Evolutionary conservation across 2,113 vertebrate genomes (phyloP), one percentile per base, ranked within the genome.

Genomic region (Pipa parva): DNA sequence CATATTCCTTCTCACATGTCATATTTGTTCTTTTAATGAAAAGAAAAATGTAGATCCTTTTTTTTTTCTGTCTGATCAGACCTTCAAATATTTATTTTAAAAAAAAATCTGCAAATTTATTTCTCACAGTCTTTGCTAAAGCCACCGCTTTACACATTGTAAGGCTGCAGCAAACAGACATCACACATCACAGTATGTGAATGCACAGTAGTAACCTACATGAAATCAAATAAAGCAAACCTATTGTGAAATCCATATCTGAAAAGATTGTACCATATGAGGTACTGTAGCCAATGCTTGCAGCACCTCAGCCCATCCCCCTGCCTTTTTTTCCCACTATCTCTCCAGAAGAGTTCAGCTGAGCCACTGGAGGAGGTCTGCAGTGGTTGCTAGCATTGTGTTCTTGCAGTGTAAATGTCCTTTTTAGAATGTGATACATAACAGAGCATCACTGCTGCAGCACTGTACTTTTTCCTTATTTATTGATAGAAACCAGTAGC

Each of bases 231-330:
- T 60, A 66, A 69, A 60, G 65, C 65, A 69, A 69, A 69, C 28
- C 65, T 11, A 22, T 18, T 4, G 7, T 8, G n/a, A 17, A 27
- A 4, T 7, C 20, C 11, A 24, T 42, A 27, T 9, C n/a, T 46
- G 18, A 13, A 49, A 68, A 69, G 57, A 69, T 69, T 69, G 65
- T 60, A 69, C 65, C 15, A 49, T 60, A 57, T 60, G 65, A 54
- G 65, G 26, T 69, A 20, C 65, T 69, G 65, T 69, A 69, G 65
- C 46, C 45, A 26, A 22, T 12, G 46, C 65, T 60, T 51, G 65
- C 65, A 54, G 65, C 33, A 60, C 48, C 65, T 69, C 57, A 51
- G 31, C 31, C 65, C 56, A 11, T 52, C 65, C 65, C 45, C 64
- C 64, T 22, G 22, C 45, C 28, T 3, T 36, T 21, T 39, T 36